Conservation (phyloP, 2,797 vertebrate species). For the Podarcis lilfordi region DNA sequence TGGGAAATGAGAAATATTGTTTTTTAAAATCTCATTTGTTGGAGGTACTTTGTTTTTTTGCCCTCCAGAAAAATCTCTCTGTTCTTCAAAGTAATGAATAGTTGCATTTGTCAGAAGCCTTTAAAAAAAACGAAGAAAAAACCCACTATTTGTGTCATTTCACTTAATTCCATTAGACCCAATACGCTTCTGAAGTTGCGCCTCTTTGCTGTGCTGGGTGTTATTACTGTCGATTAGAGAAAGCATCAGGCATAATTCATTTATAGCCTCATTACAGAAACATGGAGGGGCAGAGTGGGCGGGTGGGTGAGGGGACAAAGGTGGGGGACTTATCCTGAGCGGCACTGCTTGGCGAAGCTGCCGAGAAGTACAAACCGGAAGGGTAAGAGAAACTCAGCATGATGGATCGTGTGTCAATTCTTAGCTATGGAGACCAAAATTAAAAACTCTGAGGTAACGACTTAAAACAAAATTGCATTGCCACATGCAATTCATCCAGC, state of each 20-base stretch:
- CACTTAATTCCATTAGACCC: slow-evolving; percentile 57
- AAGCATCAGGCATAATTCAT: slow-evolving; percentile 34
- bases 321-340: neutral
- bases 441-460: slow-evolving; percentile 77
- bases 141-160: slow-evolving; percentile 49
- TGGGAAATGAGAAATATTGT: slow-evolving; percentile 39
- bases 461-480: slow-evolving; percentile 78
- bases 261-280: slow-evolving; percentile 34
- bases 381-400: slow-evolving; percentile 56
- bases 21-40: slow-evolving; percentile 60
- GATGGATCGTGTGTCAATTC: slow-evolving; percentile 69
- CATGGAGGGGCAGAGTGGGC: neutral
- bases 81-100: slow-evolving; percentile 58
- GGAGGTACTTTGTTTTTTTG: slow-evolving; percentile 37
- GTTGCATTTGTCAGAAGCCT: slow-evolving; percentile 58
- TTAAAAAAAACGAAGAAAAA: slow-evolving; percentile 3
- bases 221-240: slow-evolving; percentile 2
- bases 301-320: neutral
- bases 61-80: slow-evolving; percentile 49
- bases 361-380: slow-evolving; percentile 8
- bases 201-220: slow-evolving; percentile 21
- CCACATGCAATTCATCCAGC: slow-evolving; percentile 64
- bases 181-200: slow-evolving; percentile 32
- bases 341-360: slow-evolving; percentile 57
- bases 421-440: slow-evolving; percentile 72